Base-by-base conservation (phyloP, 2,113 vertebrate species). In the Phodopus roborovskii region DNA sequence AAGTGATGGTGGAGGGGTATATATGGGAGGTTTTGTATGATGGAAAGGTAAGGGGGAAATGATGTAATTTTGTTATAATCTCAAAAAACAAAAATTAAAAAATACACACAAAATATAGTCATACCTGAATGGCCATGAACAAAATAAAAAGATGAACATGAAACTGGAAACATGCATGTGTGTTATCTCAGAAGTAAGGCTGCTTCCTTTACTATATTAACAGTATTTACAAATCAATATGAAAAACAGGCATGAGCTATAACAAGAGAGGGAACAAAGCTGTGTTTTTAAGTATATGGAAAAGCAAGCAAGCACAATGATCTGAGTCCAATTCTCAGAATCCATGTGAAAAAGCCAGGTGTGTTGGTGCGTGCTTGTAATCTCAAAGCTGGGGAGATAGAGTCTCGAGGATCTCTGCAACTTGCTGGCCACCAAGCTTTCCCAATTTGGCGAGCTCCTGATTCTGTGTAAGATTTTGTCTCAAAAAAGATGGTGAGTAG, bases 141-240 rank as follows among this genome's bases (percentile, higher is more conserved):
- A 74, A 92, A 86, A 78, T 58, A 0, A 95, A 95, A 84, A 64
- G 39, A 7, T 11, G 71, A 91, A 74, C 7, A 77, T 56, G n/a
- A 50, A 10, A 82, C 3, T 71, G 66, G 53, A 58, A 90, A 87
- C 74, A 66, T 13, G 56, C 45, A 66, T 48, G 17, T 13, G 24
- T 45, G 24, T 77, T 36, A 2, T 86, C 3, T 68, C 60, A 89
- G 15, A 93, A 62, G 30, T 92, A 93, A 56, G 62, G 11, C 48
- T 89, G 60, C 24, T 22, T 86, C 91, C 50, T 81, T 20, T 92
- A 53, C 88, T 48, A 90, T 83, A 53, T 39, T 70, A 95, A 96
- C 58, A 91, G 48, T 26, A 56, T 48, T 22, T 90, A 39, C 36
- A 90, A 53, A 94, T 58, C 56, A 90, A 42, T 68, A 78, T 50